These are phyloP conservation scores for Brachirus orientalis DNA, from an alignment of 2,113 vertebrate genomes.

Conservation along the genomic window DNA sequence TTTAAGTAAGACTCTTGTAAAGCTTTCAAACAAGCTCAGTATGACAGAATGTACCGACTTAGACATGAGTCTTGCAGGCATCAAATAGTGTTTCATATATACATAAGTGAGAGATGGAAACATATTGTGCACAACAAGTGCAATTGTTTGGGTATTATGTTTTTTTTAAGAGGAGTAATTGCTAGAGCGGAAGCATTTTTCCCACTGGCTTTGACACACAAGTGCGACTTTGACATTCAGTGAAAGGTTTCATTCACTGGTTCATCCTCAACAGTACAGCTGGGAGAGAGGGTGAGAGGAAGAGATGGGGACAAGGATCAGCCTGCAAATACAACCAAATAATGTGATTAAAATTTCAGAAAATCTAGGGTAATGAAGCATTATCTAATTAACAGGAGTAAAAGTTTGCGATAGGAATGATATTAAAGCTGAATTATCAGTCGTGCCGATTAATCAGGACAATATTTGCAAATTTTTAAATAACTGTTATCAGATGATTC, in stretches of 20 bases:
- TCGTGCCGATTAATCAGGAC: too few relatives aligned
- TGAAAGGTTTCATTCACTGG: slow-evolving; percentile 60
- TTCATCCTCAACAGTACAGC: slow-evolving; percentile 37
- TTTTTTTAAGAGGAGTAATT: slow-evolving; percentile 12
- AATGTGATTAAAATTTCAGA: not conserved
- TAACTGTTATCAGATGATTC: too few relatives aligned
- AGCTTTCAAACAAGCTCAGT: slow-evolving; percentile 27
- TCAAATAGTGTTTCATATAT: not conserved
- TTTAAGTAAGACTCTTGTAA: slow-evolving; percentile 7
- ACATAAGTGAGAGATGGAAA: not conserved
- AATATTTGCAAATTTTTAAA: too few relatives aligned
- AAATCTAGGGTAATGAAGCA: not conserved
- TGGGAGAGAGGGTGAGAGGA: slow-evolving; percentile 9
- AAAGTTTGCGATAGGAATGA: too few relatives aligned
- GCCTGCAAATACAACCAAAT: not conserved
- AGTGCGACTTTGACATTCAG: slow-evolving; percentile 44
- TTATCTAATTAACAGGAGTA: not conserved
- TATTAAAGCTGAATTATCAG: too few relatives aligned
- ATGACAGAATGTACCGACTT: slow-evolving; percentile 7
- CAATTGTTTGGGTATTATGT: slow-evolving; percentile 20
- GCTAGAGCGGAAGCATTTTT: slow-evolving; percentile 19
- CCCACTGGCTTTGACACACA: slow-evolving; percentile 50
- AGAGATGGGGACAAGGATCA: not conserved
- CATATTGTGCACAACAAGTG: not conserved
- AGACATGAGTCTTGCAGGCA: not conserved